These are phyloP conservation scores for Solen grandis DNA, from an alignment of 1,140 invertebrate species.

Conservation along the genomic window DNA sequence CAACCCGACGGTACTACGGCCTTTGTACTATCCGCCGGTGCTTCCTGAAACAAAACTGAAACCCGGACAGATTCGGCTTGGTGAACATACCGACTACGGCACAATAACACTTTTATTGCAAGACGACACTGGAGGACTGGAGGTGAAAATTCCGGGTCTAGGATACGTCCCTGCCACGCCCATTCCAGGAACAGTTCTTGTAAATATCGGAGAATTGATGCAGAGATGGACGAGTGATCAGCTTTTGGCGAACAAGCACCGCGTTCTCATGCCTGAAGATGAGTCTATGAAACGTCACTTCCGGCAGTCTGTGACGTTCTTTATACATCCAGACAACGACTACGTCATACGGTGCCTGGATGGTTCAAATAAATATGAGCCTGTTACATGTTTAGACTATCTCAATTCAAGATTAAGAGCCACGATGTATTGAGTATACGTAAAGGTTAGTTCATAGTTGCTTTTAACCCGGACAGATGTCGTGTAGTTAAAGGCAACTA, in stretches of 20 bases:
- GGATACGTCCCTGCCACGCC: slow-evolving; percentile 41
- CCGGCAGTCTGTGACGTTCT: slow-evolving; percentile 88
- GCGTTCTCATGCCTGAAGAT: slow-evolving; percentile 87
- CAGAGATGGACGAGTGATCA: slow-evolving; percentile 55
- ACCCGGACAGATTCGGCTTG: slow-evolving; percentile 84
- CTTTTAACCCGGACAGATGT: too few relatives aligned
- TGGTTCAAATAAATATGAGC: slow-evolving; percentile 64
- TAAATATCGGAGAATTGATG: slow-evolving; percentile 54
- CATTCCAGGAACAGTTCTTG: slow-evolving; percentile 24
- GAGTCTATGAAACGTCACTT: slow-evolving; percentile 83
- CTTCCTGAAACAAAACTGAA: slow-evolving; percentile 38
- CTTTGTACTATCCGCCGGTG: background rate
- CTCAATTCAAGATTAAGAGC: slow-evolving; percentile 25
- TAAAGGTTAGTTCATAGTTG: too few relatives aligned
- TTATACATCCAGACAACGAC: slow-evolving; percentile 87
- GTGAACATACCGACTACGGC: slow-evolving; percentile 87
- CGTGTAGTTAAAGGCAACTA: too few relatives aligned
- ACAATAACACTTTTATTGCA: slow-evolving; percentile 88
- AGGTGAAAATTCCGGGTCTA: slow-evolving; percentile 52
- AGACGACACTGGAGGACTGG: slow-evolving; percentile 81
- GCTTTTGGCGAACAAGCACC: slow-evolving; percentile 82
- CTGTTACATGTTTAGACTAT: slow-evolving; percentile 66
- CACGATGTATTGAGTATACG: too few relatives aligned
- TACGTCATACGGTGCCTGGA: slow-evolving; percentile 83
- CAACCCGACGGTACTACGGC: background rate